Evolutionary conservation across 2,113 vertebrate genomes (phyloP).

Genomic region (Alethe castanea): DNA sequence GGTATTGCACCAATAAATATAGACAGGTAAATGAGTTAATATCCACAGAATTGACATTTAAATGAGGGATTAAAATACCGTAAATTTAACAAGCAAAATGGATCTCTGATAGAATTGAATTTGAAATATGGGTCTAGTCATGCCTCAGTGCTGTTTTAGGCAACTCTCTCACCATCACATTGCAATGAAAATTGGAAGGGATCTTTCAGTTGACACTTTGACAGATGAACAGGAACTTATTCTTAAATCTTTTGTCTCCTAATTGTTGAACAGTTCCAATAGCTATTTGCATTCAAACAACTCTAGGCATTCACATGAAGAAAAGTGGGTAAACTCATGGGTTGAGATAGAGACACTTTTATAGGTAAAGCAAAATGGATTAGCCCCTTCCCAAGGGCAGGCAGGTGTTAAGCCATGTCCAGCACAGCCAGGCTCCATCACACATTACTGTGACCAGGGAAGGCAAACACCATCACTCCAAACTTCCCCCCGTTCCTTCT

Average conservation of each 20-base stretch:
- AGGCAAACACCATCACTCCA: rapidly evolving
- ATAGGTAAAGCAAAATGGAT: background rate
- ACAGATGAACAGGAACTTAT: background rate
- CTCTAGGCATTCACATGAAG: background rate
- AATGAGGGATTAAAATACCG: background rate
- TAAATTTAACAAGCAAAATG: background rate
- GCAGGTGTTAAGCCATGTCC: background rate
- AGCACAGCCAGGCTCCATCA: background rate
- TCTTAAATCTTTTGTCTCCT: background rate
- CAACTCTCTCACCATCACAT: background rate
- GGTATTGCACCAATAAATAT: background rate
- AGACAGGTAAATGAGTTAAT: background rate
- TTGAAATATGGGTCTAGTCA: background rate
- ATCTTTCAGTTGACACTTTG: background rate
- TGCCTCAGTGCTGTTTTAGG: background rate
- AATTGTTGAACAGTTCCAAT: background rate
- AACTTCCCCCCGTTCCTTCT: background rate
- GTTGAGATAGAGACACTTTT: background rate
- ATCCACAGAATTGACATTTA: background rate
- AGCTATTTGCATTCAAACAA: background rate
- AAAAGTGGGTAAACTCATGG: background rate
- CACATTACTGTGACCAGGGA: rapidly evolving
- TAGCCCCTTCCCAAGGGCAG: background rate
- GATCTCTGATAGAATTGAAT: background rate
- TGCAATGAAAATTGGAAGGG: background rate